Conservation (phyloP, 2,797 vertebrate species). For the Chiloscyllium punctatum region DNA sequence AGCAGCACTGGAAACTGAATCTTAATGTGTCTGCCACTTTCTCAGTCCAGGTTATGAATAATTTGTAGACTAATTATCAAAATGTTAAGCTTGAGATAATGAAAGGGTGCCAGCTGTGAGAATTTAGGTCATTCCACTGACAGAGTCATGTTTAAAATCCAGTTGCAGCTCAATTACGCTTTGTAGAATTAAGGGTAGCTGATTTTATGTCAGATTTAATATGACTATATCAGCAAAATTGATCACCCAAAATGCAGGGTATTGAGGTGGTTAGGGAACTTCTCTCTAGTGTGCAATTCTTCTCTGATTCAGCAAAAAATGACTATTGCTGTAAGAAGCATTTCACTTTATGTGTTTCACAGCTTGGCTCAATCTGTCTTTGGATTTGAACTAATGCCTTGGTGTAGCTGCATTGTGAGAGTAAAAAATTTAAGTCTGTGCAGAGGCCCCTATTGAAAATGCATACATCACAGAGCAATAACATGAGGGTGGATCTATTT, state of each 20-base stretch:
- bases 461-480: neutral
- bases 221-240: neutral
- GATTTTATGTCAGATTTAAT: neutral
- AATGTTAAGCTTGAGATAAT: constrained; percentile 15
- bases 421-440: neutral
- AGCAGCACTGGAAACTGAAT: neutral
- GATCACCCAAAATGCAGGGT: neutral
- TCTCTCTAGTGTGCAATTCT: neutral
- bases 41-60: neutral
- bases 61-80: constrained; percentile 26
- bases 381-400: neutral
- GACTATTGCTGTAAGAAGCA: neutral
- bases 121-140: neutral
- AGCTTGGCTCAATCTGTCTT: neutral
- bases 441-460: neutral
- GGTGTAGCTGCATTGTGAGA: neutral
- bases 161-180: neutral
- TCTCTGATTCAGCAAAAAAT: neutral
- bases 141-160: neutral
- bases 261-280: neutral
- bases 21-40: too few species aligned
- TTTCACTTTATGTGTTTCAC: neutral
- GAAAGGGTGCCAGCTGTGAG: neutral
- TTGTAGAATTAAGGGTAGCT: neutral
- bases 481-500: neutral